phyloP scores from a whole-genome alignment of 2,888 invertebrate species.

The Platypus cylindrus region DNA sequence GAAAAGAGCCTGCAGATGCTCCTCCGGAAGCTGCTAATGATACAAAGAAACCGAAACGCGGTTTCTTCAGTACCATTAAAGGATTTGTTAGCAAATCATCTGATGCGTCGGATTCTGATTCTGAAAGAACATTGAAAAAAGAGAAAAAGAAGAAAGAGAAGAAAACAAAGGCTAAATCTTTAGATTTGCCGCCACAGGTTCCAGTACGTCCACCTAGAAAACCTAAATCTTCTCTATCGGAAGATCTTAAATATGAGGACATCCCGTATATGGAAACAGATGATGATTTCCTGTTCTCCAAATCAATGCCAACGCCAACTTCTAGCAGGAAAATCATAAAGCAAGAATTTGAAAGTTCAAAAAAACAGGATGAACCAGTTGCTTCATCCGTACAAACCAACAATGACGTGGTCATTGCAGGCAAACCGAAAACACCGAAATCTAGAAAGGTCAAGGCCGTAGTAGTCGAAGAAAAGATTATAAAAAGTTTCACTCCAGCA shows the following conservation, averaged over 20 bases:
- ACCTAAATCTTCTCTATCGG: slow-evolving; percentile 28
- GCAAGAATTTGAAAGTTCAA: not conserved
- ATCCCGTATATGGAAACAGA: slow-evolving; percentile 30
- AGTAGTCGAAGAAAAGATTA: slow-evolving; percentile 26
- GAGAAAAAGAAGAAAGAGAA: slow-evolving; percentile 23
- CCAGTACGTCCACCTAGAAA: slow-evolving; percentile 21
- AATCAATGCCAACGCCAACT: not conserved
- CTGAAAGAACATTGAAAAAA: slow-evolving; percentile 30
- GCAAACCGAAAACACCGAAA: slow-evolving; percentile 17
- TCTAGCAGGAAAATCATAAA: not conserved
- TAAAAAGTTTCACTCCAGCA: slow-evolving; percentile 27
- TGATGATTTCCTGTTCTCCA: slow-evolving; percentile 17
- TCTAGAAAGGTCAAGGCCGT: slow-evolving; percentile 20
- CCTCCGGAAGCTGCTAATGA: slow-evolving; percentile 21
- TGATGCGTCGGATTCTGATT: slow-evolving; percentile 33
- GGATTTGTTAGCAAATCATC: slow-evolving; percentile 32
- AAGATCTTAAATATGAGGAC: slow-evolving; percentile 25
- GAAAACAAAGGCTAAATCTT: slow-evolving; percentile 20
- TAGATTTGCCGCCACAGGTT: slow-evolving; percentile 18
- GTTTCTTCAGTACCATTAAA: slow-evolving; percentile 33
- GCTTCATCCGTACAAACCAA: slow-evolving; percentile 5
- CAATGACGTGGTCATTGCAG: too few relatives aligned
- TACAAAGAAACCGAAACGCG: slow-evolving; percentile 29
- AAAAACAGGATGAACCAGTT: slow-evolving; percentile 6
- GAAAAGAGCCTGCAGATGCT: slow-evolving; percentile 15